phyloP scores from a whole-genome alignment of 2,888 invertebrate species.

The Drosophila meridionalis region DNA sequence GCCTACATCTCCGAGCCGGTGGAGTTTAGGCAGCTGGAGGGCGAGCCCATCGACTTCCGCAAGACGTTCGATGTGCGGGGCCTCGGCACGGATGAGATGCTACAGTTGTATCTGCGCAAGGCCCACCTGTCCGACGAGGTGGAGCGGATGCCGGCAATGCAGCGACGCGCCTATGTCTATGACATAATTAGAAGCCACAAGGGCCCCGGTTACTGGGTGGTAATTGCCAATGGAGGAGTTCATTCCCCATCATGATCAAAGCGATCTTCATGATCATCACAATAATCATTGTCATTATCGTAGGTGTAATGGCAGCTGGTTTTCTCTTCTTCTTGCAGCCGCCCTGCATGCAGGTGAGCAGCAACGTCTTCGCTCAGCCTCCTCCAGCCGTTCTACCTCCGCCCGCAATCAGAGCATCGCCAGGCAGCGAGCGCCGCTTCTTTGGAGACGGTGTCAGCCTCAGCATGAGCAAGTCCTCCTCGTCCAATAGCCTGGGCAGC shows the following conservation, averaged over 20 bases:
- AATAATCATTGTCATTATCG: slow-evolving; percentile 6
- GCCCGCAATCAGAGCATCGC: slow-evolving; percentile 39
- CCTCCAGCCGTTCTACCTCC: slow-evolving; percentile 70
- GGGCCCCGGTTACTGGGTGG: slow-evolving; percentile 82
- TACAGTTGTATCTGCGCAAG: slow-evolving; percentile 77
- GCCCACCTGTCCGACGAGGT: slow-evolving; percentile 77
- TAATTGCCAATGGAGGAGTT: slow-evolving; percentile 48
- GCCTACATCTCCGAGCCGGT: slow-evolving; percentile 76
- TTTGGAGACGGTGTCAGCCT: slow-evolving; percentile 32
- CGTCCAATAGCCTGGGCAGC: slow-evolving; percentile 68
- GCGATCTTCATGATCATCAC: slow-evolving; percentile 1
- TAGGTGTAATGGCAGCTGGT: slow-evolving; percentile 23
- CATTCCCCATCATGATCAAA: background rate
- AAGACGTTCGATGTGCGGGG: slow-evolving; percentile 82
- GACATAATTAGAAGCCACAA: slow-evolving; percentile 82
- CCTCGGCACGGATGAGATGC: slow-evolving; percentile 76
- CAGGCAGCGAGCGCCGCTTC: slow-evolving; percentile 39
- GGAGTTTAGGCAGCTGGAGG: slow-evolving; percentile 77
- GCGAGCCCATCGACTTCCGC: slow-evolving; percentile 73
- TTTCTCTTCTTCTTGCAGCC: slow-evolving; percentile 48
- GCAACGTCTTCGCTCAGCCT: slow-evolving; percentile 62
- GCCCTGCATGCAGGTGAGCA: slow-evolving; percentile 68
- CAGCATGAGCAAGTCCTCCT: slow-evolving; percentile 68
- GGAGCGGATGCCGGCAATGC: slow-evolving; percentile 68
- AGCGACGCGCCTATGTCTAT: slow-evolving; percentile 80